Base-by-base conservation (phyloP, 1,140 invertebrate genomes). In the Meloidogyne chitwoodi region DNA sequence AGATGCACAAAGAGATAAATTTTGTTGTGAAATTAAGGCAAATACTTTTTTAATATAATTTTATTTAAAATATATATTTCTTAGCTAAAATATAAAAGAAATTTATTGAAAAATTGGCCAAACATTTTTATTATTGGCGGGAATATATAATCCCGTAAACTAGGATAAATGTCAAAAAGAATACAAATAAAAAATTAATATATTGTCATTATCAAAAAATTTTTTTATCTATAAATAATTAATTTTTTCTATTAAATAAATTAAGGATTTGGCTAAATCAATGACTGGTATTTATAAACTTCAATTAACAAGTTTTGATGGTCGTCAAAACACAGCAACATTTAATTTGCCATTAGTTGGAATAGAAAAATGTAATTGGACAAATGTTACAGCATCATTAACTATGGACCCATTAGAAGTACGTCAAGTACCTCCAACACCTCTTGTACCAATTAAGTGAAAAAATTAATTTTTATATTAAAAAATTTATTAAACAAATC, bases 311-410 rank as follows among this genome's bases (percentile, higher is more conserved):
- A 73, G 71, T 63, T 61, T 64, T 29, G 71, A 73, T 24, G 71
- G 71, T 3, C 71, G 71, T 38, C 27, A 73, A 64, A 73, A 73
- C 24, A 63, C n/a, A 34, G 71, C 56, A 3, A 56, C 44, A n/a
- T 73, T 73, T 64, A 73, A 73, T 38, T 61, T 56, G 14, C 71
- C 71, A n/a, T 34, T 73, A 48, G 71, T 73, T 22, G 71, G 71
- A 10, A 73, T 73, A 29, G 71, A 73, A 63, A 73, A 73, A 31
- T 73, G 71, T 64, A 73, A 73, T 31, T 73, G 71, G 71, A 73
- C 71, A 16, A 73, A 73, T 22, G 71, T 73, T 22, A 34, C 41
- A 12, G 44, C 56, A 5, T 63, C 41, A 8, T 34, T 73, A 64
- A 73, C 71, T 16, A 73, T 73, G 71, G 71, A 73, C 56, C 71